Conservation (phyloP, 2,113 vertebrate species). For the Clarias batrachus region DNA sequence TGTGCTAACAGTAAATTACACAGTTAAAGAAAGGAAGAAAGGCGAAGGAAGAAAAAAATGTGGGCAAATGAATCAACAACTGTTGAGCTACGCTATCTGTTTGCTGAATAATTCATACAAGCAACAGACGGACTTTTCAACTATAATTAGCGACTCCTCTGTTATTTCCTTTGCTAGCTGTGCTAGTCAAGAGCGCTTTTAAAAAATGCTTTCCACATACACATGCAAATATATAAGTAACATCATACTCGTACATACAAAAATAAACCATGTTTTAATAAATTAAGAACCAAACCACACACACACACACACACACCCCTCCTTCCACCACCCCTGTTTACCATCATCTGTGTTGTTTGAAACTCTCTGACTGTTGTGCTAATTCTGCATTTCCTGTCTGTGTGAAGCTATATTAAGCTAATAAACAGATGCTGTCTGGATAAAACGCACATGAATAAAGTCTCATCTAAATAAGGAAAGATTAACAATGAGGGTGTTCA, state of each 20-base stretch:
- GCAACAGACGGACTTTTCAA: background rate
- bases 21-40: background rate
- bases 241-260: background rate
- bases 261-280: background rate
- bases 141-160: background rate
- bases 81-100: background rate
- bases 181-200: background rate
- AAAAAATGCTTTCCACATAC: background rate
- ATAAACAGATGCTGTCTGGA: background rate
- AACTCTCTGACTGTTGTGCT: background rate
- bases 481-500: background rate
- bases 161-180: background rate
- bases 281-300: background rate
- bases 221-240: background rate
- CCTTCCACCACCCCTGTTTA: background rate
- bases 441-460: background rate
- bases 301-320: background rate
- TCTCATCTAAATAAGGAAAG: conserved; percentile 2
- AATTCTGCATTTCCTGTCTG: conserved; percentile 23
- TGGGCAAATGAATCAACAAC: background rate
- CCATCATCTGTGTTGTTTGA: background rate
- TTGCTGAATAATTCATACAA: background rate
- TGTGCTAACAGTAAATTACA: background rate
- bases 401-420: conserved; percentile 14
- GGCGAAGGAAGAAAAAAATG: background rate